A percentile compares a stretch with the other conserved stretches of the same genome.
These are phyloP conservation scores for Acleris sparsana DNA, from an alignment of 2,888 invertebrate species.

Conservation along the genomic window DNA sequence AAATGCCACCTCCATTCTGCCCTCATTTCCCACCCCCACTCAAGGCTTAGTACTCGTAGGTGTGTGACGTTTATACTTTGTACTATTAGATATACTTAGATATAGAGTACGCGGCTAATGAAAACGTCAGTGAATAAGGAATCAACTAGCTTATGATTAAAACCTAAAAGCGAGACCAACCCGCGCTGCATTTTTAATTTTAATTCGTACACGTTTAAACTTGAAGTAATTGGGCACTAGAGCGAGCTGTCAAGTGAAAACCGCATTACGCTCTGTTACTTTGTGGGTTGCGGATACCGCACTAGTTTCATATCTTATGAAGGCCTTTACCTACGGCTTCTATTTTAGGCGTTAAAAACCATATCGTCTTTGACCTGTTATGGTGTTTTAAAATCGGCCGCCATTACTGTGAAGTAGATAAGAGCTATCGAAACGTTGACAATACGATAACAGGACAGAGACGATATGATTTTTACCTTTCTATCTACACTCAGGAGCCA, in stretches of 20 bases:
- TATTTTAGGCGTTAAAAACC: no score
- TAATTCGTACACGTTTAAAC: conserved; percentile 16
- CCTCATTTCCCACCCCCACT: neutral
- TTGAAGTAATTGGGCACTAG: neutral
- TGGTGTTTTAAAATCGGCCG: no score
- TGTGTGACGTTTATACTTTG: conserved; percentile 13
- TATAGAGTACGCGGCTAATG: conserved; percentile 10
- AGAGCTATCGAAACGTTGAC: no score
- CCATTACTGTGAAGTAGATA: no score
- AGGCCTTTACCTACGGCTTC: no score
- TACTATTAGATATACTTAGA: conserved; percentile 7
- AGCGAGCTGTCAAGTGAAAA: neutral
- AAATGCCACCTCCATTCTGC: neutral
- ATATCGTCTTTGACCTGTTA: no score
- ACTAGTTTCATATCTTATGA: neutral
- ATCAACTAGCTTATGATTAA: conserved; percentile 26
- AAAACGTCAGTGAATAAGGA: conserved; percentile 27
- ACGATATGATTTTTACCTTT: no score
- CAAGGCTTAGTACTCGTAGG: conserved; percentile 19
- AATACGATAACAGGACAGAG: no score
- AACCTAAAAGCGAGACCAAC: neutral
- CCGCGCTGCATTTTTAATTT: conserved; percentile 29
- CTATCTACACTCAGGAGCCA: no score
- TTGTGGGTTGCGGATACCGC: neutral
- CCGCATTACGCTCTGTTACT: neutral